These are phyloP conservation scores for Rhizoglyphus robini DNA, from an alignment of 1,140 invertebrate species.

Conservation along the genomic window DNA sequence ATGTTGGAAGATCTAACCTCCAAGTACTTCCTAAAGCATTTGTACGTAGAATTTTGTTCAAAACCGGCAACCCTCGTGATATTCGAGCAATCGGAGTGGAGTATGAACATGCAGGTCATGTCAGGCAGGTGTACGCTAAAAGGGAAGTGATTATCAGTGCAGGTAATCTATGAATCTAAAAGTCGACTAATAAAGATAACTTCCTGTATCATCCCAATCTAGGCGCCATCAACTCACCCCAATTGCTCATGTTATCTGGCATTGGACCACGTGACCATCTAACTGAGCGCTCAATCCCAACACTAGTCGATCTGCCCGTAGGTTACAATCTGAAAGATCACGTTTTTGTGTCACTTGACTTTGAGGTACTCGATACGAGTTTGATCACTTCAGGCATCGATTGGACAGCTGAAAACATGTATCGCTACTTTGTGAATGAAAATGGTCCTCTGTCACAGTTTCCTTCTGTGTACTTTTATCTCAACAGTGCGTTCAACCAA, in stretches of 20 bases:
- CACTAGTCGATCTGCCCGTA: conserved; percentile 16
- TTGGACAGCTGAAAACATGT: conserved; percentile 14
- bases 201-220: conserved; percentile 53
- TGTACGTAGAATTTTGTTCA: conserved; percentile 65
- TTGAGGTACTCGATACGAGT: background rate
- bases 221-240: too few species aligned
- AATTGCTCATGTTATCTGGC: too few species aligned
- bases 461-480: background rate
- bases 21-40: conserved; percentile 68
- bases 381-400: conserved; percentile 9
- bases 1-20: conserved; percentile 60
- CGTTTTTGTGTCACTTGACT: background rate
- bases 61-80: conserved; percentile 63
- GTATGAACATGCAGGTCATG: conserved; percentile 47
- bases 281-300: conserved; percentile 11
- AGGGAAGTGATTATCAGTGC: conserved; percentile 65
- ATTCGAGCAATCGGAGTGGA: conserved; percentile 63
- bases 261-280: conserved; percentile 44
- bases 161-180: conserved; percentile 40
- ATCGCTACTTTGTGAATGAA: background rate
- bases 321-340: conserved; percentile 20
- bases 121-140: conserved; percentile 48
- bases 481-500: conserved; percentile 5
- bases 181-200: background rate
- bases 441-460: conserved; percentile 13